A percentile compares a stretch with the other conserved stretches of the same genome.
These are phyloP conservation scores for Notodonta ziczac DNA, from an alignment of 2,888 invertebrate genomes.

Conservation along the genomic window DNA sequence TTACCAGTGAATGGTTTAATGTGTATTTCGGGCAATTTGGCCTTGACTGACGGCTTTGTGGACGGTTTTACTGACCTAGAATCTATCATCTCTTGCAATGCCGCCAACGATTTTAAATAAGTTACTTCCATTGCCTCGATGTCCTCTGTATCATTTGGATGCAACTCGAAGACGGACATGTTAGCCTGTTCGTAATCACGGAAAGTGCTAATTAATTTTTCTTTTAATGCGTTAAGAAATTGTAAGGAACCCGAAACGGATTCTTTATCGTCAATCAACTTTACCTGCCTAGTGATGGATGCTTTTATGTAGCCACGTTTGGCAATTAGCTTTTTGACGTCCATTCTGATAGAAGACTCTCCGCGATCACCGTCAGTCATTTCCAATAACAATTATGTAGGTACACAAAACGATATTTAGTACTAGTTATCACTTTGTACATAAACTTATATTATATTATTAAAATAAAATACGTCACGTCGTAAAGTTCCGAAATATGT, in stretches of 20 bases:
- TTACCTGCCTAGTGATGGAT: neutral
- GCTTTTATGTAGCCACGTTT: neutral
- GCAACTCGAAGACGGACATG: neutral
- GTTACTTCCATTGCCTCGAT: too few species aligned
- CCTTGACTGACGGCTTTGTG: neutral
- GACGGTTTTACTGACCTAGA: neutral
- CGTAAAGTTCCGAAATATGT: too few species aligned
- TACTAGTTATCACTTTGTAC: too few species aligned
- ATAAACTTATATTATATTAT: too few species aligned
- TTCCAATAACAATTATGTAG: too few species aligned
- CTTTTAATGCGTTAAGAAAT: neutral
- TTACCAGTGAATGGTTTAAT: slow-evolving; percentile 19
- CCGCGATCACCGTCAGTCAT: too few species aligned
- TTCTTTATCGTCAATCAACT: neutral
- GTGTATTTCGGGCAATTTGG: slow-evolving; percentile 11
- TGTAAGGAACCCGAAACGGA: neutral
- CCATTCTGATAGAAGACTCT: neutral
- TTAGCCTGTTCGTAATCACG: slow-evolving; percentile 1
- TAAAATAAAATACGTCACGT: too few species aligned
- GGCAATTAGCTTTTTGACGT: neutral
- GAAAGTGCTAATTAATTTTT: neutral
- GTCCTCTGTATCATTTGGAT: neutral
- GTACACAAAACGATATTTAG: too few species aligned
- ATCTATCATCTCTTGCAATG: too few species aligned
- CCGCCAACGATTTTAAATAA: too few species aligned